These are phyloP conservation scores for Eulacestoma nigropectus DNA, from an alignment of 2,113 vertebrate species.

Conservation along the genomic window DNA sequence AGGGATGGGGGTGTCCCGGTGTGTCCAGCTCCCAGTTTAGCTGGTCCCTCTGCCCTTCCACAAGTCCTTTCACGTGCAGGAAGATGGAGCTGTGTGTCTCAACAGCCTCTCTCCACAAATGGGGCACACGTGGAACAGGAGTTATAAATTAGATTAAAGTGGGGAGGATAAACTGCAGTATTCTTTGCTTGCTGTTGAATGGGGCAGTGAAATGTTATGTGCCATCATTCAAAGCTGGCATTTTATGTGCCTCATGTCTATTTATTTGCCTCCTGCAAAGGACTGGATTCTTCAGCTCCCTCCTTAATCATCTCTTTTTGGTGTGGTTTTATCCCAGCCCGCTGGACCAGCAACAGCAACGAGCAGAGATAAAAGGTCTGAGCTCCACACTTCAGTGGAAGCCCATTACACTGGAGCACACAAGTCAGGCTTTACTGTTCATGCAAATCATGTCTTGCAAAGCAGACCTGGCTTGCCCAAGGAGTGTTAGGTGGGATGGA, in stretches of 20 bases:
- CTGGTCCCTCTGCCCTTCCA: not conserved
- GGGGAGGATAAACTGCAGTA: not conserved
- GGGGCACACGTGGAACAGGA: not conserved
- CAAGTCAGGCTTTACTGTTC: not conserved
- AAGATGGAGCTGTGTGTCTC: not conserved
- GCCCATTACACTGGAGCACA: not conserved
- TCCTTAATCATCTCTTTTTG: not conserved
- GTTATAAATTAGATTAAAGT: not conserved
- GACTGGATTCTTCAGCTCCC: not conserved
- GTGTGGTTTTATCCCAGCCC: not conserved
- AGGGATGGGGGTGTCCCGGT: not conserved
- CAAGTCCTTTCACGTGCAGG: not conserved
- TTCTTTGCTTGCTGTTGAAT: not conserved
- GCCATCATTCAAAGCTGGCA: not conserved
- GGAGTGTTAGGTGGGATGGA: not conserved
- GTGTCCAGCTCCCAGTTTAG: not conserved
- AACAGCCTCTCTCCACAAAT: not conserved
- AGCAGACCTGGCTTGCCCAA: not conserved
- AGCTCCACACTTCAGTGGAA: not conserved
- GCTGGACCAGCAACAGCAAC: not conserved
- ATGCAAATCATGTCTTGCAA: not conserved
- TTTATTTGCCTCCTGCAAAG: no score
- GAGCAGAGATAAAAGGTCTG: not conserved
- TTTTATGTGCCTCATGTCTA: not conserved
- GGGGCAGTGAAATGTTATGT: not conserved